A percentile compares a stretch with the other conserved stretches of the same genome.
Evolutionary conservation across 2,113 vertebrate species (phyloP).

Genomic region (Bucco capensis): DNA sequence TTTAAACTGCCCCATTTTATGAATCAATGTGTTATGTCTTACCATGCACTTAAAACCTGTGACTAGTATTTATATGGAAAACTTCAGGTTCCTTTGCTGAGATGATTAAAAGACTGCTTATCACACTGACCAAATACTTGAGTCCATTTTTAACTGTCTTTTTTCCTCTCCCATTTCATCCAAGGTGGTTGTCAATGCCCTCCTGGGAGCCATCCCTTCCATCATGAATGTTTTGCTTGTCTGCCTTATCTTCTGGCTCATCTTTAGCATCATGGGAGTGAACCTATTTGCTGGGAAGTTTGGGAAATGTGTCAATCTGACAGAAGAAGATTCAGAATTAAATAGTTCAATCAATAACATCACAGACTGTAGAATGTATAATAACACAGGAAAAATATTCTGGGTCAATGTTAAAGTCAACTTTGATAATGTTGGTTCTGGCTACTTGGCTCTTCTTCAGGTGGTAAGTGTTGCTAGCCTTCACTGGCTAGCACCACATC

Average conservation of each 20-base stretch:
- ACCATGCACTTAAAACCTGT: not conserved
- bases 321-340: conserved; percentile 44
- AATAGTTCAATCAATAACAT: conserved; percentile 67
- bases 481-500: not conserved
- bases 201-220: conserved; percentile 94
- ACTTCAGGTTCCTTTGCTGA: not conserved
- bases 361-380: conserved; percentile 74
- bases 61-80: not conserved
- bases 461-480: conserved; percentile 80
- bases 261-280: conserved; percentile 95
- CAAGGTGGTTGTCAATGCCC: conserved; percentile 94
- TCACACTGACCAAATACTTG: not conserved
- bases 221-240: conserved; percentile 94
- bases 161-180: not conserved
- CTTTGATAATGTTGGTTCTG: conserved; percentile 93
- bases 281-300: conserved; percentile 92
- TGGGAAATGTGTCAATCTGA: conserved; percentile 85
- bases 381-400: conserved; percentile 79
- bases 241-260: conserved; percentile 94
- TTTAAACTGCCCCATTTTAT: not conserved
- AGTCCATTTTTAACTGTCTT: not conserved
- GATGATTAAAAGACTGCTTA: not conserved
- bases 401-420: conserved; percentile 96
- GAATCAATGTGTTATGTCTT: not conserved
- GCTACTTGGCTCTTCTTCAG: conserved; percentile 95